These are phyloP conservation scores for Lasius fuliginosus DNA, from an alignment of 2,888 invertebrate species.

Conservation along the genomic window DNA sequence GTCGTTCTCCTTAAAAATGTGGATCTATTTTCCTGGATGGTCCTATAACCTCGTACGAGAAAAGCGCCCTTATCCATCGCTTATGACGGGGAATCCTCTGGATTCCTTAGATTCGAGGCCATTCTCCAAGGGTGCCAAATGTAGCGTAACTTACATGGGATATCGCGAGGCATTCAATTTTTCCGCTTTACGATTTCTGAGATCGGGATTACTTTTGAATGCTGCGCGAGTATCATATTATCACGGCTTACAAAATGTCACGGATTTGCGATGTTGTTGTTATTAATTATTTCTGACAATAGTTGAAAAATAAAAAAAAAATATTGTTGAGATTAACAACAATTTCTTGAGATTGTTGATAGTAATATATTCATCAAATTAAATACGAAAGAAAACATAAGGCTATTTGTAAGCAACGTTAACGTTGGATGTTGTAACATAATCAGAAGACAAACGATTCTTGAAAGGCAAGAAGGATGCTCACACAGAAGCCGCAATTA, in stretches of 20 bases:
- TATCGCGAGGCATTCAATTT: constrained; percentile 43
- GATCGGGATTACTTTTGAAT: constrained; percentile 1
- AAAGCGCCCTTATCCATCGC: constrained; percentile 55
- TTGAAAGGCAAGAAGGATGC: constrained; percentile 38
- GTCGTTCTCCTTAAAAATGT: constrained; percentile 36
- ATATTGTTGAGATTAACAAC: not conserved
- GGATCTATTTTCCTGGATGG: constrained; percentile 35
- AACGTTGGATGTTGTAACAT: constrained; percentile 19
- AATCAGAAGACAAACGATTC: constrained; percentile 48
- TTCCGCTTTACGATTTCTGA: constrained; percentile 38
- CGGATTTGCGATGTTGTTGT: not conserved
- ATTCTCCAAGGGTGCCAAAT: constrained; percentile 45
- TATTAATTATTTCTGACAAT: not conserved
- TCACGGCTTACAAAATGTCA: not conserved
- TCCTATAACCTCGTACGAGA: constrained; percentile 15
- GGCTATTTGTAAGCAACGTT: constrained; percentile 7
- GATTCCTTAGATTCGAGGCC: constrained; percentile 38
- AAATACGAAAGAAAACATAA: not conserved
- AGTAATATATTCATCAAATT: not conserved
- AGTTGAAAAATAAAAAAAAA: too few relatives aligned
- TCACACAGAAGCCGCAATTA: constrained; percentile 50
- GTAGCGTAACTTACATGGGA: constrained; percentile 57
- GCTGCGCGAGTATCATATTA: not conserved
- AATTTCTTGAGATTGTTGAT: not conserved
- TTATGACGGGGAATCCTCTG: constrained; percentile 50